Conservation (phyloP, 2,113 vertebrate genomes). For the Potamarius usumacintae region DNA sequence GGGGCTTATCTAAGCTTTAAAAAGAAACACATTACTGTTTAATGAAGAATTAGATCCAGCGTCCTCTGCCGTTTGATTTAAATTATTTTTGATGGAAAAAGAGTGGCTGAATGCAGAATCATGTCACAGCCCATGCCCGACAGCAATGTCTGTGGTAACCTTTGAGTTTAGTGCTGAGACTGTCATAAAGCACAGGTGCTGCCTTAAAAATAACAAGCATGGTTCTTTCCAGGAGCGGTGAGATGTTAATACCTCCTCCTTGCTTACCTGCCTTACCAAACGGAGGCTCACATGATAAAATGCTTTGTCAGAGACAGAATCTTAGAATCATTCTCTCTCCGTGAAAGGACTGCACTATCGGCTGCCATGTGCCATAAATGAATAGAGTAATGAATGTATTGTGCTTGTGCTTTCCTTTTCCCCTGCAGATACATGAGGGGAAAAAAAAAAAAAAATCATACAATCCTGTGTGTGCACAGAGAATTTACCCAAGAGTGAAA, state of each 20-base stretch:
- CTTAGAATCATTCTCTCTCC: neutral
- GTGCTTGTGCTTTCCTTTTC: neutral
- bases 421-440: neutral
- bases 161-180: neutral
- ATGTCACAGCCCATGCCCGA: neutral
- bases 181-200: neutral
- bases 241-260: conserved; percentile 8
- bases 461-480: neutral
- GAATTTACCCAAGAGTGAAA: neutral
- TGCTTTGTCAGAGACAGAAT: conserved; percentile 21
- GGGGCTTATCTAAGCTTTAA: neutral
- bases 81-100: conserved; percentile 35
- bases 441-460: neutral
- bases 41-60: conserved; percentile 47
- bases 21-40: conserved; percentile 40
- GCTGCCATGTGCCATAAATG: conserved; percentile 3
- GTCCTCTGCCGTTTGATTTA: conserved; percentile 36
- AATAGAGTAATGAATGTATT: conserved; percentile 30
- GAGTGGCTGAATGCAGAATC: neutral
- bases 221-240: conserved; percentile 2
- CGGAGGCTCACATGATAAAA: conserved; percentile 28
- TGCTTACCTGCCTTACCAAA: conserved; percentile 21
- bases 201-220: neutral
- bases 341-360: neutral
- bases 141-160: conserved; percentile 1